These are phyloP conservation scores for Andrena haemorrhoa DNA, from an alignment of 2,888 invertebrate species.

Conservation along the genomic window DNA sequence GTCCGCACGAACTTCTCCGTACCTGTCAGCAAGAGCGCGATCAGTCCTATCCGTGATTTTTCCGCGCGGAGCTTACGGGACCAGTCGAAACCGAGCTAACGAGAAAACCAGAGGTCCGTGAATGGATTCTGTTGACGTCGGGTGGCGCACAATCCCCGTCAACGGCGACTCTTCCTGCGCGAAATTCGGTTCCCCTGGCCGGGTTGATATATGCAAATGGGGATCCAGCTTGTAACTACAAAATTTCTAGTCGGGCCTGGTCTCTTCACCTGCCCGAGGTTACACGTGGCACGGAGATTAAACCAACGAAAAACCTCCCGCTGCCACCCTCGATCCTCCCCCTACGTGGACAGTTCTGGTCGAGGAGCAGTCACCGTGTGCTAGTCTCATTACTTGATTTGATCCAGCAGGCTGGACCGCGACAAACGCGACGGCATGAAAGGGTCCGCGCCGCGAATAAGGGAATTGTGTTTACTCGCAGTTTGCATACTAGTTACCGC, in stretches of 20 bases:
- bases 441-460: constrained; percentile 72
- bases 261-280: constrained; percentile 13
- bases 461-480: constrained; percentile 83
- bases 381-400: constrained; percentile 57
- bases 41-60: not conserved
- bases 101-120: constrained; percentile 58
- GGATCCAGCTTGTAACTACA: constrained; percentile 46
- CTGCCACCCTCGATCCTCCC: too few species aligned
- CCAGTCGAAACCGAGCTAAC: constrained; percentile 32
- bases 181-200: constrained; percentile 43
- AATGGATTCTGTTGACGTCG: constrained; percentile 57
- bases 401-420: constrained; percentile 48
- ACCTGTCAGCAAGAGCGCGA: not conserved
- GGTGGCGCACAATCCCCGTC: constrained; percentile 13
- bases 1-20: too few species aligned
- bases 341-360: not conserved
- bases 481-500: constrained; percentile 82
- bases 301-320: constrained; percentile 40
- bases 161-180: constrained; percentile 32
- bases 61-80: not conserved
- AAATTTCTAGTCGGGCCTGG: constrained; percentile 38
- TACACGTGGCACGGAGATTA: constrained; percentile 21
- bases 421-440: constrained; percentile 46
- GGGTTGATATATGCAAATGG: constrained; percentile 54
- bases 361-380: not conserved